Evolutionary conservation across 2,113 vertebrate genomes (phyloP).

Genomic region (Phrynosoma blainvillii): DNA sequence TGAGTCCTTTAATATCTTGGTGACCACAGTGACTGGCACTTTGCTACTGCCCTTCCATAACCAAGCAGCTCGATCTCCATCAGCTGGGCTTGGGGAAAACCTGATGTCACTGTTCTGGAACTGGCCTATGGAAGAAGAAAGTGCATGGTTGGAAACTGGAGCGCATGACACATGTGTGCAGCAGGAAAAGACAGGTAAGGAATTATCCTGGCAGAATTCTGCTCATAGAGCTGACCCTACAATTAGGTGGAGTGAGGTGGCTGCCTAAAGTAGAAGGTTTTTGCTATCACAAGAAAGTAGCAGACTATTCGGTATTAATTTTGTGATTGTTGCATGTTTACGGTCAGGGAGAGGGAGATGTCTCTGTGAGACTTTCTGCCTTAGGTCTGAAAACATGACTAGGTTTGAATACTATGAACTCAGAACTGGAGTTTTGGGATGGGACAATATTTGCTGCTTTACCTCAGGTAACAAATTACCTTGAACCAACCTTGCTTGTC

Average conservation of each 20-base stretch:
- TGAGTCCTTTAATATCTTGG: conserved; percentile 80
- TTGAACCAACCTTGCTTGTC: no score
- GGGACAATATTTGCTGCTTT: no score
- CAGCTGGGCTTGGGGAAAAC: background rate
- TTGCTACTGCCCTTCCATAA: conserved; percentile 66
- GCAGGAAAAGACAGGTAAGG: background rate
- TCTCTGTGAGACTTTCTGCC: no score
- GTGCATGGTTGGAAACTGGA: background rate
- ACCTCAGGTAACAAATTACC: no score
- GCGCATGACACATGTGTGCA: background rate
- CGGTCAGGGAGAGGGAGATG: no score
- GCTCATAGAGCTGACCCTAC: background rate
- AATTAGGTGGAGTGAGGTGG: background rate
- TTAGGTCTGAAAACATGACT: background rate
- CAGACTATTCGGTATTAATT: background rate
- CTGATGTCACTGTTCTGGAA: background rate
- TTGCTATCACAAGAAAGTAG: background rate
- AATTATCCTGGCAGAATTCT: background rate
- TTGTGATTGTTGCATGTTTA: no score
- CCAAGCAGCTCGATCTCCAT: conserved; percentile 56
- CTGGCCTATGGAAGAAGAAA: conserved; percentile 22
- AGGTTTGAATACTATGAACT: background rate
- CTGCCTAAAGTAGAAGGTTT: background rate
- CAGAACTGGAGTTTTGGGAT: no score
- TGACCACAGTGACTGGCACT: conserved; percentile 73